phyloP scores from a whole-genome alignment of 2,888 invertebrate species.

The Trissoscelio sp. region DNA sequence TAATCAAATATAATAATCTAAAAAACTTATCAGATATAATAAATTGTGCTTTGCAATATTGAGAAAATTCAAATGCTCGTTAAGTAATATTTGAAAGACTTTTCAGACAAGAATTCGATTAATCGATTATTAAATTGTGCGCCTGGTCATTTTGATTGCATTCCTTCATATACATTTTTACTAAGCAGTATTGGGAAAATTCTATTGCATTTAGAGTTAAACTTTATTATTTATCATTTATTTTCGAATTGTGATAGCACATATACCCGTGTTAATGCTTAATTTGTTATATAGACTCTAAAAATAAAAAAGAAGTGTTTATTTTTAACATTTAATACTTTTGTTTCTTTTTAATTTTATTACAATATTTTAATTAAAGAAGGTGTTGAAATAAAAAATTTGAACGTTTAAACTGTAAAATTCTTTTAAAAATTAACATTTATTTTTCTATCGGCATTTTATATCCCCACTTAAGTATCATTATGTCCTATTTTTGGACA shows the following conservation, averaged over 20 bases:
- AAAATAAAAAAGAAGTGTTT: no score
- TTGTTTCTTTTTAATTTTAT: no score
- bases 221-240: conserved; percentile 58
- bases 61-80: conserved; percentile 28
- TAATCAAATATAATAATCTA: conserved; percentile 29
- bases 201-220: conserved; percentile 51
- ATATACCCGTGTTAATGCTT: conserved; percentile 41
- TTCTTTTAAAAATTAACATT: no score
- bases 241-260: conserved; percentile 50
- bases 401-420: no score
- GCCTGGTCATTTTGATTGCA: conserved; percentile 64
- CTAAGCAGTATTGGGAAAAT: conserved; percentile 69
- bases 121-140: conserved; percentile 65
- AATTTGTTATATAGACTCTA: conserved; percentile 55
- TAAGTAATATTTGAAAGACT: conserved; percentile 60
- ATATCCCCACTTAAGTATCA: no score
- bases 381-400: no score
- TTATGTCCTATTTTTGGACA: no score
- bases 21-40: no score
- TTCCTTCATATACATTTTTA: conserved; percentile 64
- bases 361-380: no score
- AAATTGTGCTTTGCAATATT: conserved; percentile 46
- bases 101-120: conserved; percentile 62
- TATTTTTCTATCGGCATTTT: no score
- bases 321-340: no score